Conservation (phyloP, 2,888 invertebrate species). For the Aporophyla lueneburgensis region DNA sequence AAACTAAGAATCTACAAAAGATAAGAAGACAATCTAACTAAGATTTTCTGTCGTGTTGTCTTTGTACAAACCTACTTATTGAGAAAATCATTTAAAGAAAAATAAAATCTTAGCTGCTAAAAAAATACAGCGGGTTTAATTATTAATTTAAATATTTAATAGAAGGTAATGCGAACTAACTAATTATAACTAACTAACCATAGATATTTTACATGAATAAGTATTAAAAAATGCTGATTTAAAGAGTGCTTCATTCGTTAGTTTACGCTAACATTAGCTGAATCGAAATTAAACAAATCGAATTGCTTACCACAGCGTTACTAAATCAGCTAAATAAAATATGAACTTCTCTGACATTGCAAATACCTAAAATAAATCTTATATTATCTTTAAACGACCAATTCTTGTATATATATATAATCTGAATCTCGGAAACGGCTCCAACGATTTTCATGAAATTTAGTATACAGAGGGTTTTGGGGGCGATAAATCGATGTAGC, state of each 20-base stretch:
- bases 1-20: neutral
- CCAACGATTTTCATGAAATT: too few species aligned
- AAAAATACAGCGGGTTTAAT: neutral
- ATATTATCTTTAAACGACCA: too few species aligned
- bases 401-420: too few species aligned
- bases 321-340: neutral
- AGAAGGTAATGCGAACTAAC: neutral
- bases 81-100: too few species aligned
- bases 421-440: too few species aligned
- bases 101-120: neutral
- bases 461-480: too few species aligned
- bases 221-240: neutral
- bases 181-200: neutral
- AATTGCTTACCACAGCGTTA: conserved; percentile 15
- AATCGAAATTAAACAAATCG: conserved; percentile 26
- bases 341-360: neutral
- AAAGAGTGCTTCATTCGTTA: neutral
- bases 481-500: too few species aligned
- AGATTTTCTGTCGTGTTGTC: too few species aligned
- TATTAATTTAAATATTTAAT: neutral
- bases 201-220: neutral
- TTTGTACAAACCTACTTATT: too few species aligned
- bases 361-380: too few species aligned
- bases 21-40: too few species aligned
- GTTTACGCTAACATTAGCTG: neutral